These are phyloP conservation scores for Monomorium pharaonis DNA, from an alignment of 1,140 invertebrate genomes.

Conservation along the genomic window DNA sequence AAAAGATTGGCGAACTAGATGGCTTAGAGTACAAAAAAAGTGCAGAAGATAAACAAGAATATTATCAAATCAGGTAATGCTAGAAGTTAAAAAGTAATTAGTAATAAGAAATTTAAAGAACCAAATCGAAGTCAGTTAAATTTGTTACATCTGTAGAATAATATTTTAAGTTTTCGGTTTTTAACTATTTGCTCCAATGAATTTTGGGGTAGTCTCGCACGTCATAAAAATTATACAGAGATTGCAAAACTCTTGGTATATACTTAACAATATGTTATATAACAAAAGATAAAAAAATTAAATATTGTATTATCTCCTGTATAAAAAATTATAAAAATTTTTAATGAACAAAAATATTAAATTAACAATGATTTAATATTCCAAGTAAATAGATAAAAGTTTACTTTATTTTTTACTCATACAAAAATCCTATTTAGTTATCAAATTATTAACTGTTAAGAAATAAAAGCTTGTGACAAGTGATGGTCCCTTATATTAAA, in stretches of 20 bases:
- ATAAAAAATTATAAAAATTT: not conserved
- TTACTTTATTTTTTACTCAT: not conserved
- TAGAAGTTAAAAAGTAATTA: not conserved
- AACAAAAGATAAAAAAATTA: not conserved
- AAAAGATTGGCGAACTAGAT: not conserved
- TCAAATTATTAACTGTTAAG: not conserved
- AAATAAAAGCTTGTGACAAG: slow-evolving; percentile 4
- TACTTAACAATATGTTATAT: not conserved
- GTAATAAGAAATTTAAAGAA: too few species aligned
- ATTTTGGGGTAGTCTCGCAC: not conserved
- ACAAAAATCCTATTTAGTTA: slow-evolving; percentile 1
- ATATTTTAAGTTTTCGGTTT: not conserved
- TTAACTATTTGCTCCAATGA: not conserved
- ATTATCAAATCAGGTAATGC: not conserved
- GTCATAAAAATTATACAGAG: not conserved
- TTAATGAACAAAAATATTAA: not conserved
- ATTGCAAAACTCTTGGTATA: not conserved
- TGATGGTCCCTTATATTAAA: slow-evolving; percentile 6
- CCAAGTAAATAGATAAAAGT: not conserved
- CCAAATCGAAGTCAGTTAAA: not conserved
- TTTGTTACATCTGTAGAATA: not conserved
- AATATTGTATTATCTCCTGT: not conserved
- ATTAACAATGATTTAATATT: not conserved
- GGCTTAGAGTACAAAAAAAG: not conserved
- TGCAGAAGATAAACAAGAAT: not conserved